Percentiles rank a stretch among this genome's conserved stretches.
Conservation (phyloP, 2,113 vertebrate genomes). For the Echinops telfairi region DNA sequence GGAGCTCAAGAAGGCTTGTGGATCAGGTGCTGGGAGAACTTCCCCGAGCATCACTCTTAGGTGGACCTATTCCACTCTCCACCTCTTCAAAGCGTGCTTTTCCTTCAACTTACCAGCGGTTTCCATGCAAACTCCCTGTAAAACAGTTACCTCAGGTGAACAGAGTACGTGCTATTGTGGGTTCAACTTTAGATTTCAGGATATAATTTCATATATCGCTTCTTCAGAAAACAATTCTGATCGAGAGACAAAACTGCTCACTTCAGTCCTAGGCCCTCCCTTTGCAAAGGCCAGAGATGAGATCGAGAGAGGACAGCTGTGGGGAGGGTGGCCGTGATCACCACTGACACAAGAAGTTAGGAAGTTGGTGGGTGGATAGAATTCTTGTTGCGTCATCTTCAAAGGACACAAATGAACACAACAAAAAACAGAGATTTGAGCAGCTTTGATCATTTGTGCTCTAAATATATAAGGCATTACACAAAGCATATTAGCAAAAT, state of each 20-base stretch:
- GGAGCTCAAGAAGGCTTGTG: neutral
- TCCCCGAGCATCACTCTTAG: neutral
- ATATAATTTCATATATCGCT: neutral
- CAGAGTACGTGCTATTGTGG: neutral
- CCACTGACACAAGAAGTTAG: neutral
- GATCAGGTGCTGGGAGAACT: neutral
- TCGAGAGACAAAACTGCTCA: neutral
- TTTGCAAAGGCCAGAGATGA: neutral
- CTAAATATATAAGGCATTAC: neutral
- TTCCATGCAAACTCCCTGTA: neutral
- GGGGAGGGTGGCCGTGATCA: neutral
- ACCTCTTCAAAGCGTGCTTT: neutral
- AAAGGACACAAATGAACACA: conserved; percentile 38
- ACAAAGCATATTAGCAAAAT: conserved; percentile 38
- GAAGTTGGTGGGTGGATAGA: neutral
- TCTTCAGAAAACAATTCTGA: conserved; percentile 2
- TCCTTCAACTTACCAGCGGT: neutral
- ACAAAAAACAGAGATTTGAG: neutral
- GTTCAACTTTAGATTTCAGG: neutral
- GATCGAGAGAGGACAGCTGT: neutral
- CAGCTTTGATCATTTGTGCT: neutral
- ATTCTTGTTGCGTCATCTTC: neutral
- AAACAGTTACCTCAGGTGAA: neutral
- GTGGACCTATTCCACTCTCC: neutral
- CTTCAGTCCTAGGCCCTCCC: neutral